A percentile compares a stretch with the other conserved stretches of the same genome.
These are phyloP conservation scores for Sylvia borin DNA, from an alignment of 2,797 vertebrate species.

Conservation along the genomic window DNA sequence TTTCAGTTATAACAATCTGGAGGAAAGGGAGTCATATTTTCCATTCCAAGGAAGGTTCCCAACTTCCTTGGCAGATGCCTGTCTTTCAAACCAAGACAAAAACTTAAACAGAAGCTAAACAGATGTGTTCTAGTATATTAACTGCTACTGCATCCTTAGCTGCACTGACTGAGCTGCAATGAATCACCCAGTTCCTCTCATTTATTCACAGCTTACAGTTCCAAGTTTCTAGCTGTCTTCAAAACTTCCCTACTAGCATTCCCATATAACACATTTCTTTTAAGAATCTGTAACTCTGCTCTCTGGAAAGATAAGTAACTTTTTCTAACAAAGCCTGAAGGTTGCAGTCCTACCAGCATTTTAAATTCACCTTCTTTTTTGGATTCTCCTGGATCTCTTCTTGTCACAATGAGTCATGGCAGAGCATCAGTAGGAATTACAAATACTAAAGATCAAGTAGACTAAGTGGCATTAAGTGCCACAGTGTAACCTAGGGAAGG, in stretches of 20 bases:
- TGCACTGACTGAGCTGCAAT: neutral
- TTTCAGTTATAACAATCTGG: neutral
- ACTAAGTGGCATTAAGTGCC: neutral
- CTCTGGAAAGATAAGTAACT: neutral
- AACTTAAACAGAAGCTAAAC: neutral
- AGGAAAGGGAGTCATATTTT: neutral
- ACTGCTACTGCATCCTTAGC: neutral
- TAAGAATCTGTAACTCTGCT: neutral
- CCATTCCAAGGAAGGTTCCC: neutral
- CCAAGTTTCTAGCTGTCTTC: neutral
- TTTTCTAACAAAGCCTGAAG: neutral
- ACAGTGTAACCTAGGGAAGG: neutral
- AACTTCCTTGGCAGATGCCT: neutral
- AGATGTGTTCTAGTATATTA: neutral
- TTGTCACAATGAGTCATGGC: neutral
- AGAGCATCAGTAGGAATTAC: neutral
- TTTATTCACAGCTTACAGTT: neutral
- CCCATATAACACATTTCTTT: neutral
- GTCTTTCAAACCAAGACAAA: neutral
- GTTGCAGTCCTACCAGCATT: neutral
- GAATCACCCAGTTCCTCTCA: neutral
- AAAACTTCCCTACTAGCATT: neutral
- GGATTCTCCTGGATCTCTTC: neutral
- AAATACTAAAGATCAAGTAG: neutral
- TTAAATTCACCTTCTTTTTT: neutral